phyloP scores from a whole-genome alignment of 2,113 vertebrate species.

The Empidonax traillii region DNA sequence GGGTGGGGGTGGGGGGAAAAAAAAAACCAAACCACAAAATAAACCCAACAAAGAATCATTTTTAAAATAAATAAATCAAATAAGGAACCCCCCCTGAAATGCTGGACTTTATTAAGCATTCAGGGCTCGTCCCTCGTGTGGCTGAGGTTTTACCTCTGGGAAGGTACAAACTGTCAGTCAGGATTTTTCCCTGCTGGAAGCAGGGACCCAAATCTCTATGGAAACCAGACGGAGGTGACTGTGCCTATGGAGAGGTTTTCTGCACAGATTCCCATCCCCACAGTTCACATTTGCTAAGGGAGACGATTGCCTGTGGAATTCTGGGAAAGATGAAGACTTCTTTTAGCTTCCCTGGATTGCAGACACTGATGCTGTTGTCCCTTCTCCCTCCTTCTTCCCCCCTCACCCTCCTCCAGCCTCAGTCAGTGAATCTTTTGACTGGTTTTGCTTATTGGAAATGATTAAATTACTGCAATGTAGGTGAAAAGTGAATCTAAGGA shows the following conservation, averaged over 20 bases:
- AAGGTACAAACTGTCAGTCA: conserved; percentile 38
- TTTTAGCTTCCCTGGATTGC: background rate
- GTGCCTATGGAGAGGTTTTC: conserved; percentile 14
- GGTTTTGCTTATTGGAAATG: background rate
- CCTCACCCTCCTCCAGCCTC: background rate
- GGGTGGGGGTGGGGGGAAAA: background rate
- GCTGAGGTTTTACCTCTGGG: conserved; percentile 17
- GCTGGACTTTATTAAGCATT: background rate
- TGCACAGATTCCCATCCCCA: background rate
- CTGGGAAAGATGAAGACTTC: background rate
- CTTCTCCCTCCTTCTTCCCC: background rate
- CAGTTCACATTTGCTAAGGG: background rate
- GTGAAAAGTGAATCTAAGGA: background rate
- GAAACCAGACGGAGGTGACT: conserved; percentile 55
- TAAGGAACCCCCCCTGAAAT: background rate
- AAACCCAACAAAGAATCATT: background rate
- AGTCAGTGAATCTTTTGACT: background rate
- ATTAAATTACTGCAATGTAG: background rate
- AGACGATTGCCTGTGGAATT: background rate
- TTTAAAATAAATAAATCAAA: background rate
- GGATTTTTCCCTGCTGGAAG: conserved; percentile 30
- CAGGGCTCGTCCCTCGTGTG: conserved; percentile 19
- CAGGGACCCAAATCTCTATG: conserved; percentile 54
- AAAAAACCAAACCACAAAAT: background rate
- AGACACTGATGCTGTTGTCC: rapidly evolving